Evolutionary conservation across 2,113 vertebrate genomes (phyloP), one percentile per base, ranked within the genome.

Genomic region (Muntiacus reevesi): DNA sequence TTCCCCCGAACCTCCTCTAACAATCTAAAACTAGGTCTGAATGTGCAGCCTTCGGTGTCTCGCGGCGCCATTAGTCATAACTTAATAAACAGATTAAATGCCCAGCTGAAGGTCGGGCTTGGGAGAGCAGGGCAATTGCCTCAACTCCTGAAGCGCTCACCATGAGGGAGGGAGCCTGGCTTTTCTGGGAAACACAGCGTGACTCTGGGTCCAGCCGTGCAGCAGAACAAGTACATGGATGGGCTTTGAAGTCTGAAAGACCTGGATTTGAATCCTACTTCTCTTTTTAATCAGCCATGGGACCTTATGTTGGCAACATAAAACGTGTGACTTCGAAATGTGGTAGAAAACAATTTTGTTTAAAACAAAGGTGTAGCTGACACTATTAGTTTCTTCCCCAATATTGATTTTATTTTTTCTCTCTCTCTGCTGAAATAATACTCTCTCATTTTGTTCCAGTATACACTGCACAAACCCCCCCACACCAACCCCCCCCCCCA

Each of bases 21-120:
- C 88, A 96, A 82, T 87, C 95, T 87, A 91, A 98, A 98, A 93
- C 78, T 93, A 81, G 60, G 94, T 85, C 83, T 90, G 84, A 92
- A 93, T 40, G 76, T 78, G 79, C 83, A 90, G 86, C 94, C 95
- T 95, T 45, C n/a, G 2, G 71, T 87, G 87, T 57, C 94, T 90
- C 11, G 5, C 67, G 28, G 94, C 2, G n/a, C 95, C 84, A 93
- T 96, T 97, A 94, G 33, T 96, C 93, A 93, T 95, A 94, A 97
- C 96, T 97, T 95, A 97, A 98, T 96, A 91, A 97, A 94, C 97
- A 96, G 97, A 96, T 54, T 94, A 92, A 91, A 89, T 52, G 95
- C 67, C 64, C 47, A 7, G 94, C 89, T 33, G 92, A 97, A 97
- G 96, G 91, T 84, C 23, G 3, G 90, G 82, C 78, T 71, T 36